Percentiles rank a stretch among this genome's conserved stretches.
Evolutionary conservation across 2,888 invertebrate genomes (phyloP).

Genomic region (Trachelus stipa): DNA sequence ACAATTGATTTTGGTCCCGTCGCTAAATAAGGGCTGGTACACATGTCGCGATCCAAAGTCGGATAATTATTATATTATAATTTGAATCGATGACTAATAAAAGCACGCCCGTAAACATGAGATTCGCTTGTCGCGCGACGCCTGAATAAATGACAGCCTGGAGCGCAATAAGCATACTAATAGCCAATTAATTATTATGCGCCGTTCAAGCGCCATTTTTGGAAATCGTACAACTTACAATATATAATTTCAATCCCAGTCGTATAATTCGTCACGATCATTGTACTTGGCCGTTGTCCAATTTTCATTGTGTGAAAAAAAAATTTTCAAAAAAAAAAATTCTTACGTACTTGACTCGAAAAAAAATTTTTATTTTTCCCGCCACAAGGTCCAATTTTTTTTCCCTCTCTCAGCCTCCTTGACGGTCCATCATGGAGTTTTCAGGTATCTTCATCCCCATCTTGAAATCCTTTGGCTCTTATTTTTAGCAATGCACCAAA

Average conservation of each 20-base stretch:
- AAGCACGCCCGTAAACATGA: not conserved
- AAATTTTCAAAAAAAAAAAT: too few species aligned
- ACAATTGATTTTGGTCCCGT: not conserved
- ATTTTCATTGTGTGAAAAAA: not conserved
- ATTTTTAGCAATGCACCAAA: not conserved
- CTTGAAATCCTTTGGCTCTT: not conserved
- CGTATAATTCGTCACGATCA: not conserved
- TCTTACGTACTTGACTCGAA: too few species aligned
- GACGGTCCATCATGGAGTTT: not conserved
- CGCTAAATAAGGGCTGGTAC: constrained; percentile 4
- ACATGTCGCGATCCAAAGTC: constrained; percentile 1
- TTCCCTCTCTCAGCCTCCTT: not conserved
- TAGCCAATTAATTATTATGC: not conserved
- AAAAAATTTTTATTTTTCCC: too few species aligned
- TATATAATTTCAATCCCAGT: not conserved
- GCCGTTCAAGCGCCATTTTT: not conserved
- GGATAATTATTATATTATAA: constrained; percentile 13
- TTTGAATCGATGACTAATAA: constrained; percentile 13
- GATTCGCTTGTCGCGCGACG: constrained; percentile 1
- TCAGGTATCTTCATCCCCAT: not conserved
- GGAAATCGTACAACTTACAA: not conserved
- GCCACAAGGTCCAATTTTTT: too few species aligned
- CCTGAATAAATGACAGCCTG: not conserved
- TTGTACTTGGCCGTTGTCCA: not conserved
- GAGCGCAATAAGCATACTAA: not conserved